phyloP scores from a whole-genome alignment of 2,113 vertebrate species.

The Rhabdomys dilectus region DNA sequence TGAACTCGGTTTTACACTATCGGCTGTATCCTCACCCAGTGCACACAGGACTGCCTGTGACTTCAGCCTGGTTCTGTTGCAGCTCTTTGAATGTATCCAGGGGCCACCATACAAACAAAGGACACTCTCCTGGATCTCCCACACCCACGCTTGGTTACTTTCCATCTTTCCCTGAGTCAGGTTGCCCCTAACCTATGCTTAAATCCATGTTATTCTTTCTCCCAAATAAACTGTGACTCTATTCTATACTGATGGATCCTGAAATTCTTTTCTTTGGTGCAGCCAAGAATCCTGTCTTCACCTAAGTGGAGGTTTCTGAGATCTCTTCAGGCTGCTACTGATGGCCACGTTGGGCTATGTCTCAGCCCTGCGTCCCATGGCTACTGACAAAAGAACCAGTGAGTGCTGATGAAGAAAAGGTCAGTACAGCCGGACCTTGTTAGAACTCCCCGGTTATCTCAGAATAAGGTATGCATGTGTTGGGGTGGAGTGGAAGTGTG shows the following conservation, averaged over 20 bases:
- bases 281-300: neutral
- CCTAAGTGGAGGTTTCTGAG: neutral
- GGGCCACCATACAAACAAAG: no score
- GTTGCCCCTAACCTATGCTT: neutral
- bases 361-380: neutral
- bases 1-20: neutral
- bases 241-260: neutral
- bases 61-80: neutral
- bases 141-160: neutral
- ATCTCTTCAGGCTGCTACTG: neutral
- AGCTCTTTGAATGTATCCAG: neutral
- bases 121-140: neutral
- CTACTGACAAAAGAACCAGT: neutral
- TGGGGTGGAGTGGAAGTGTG: neutral
- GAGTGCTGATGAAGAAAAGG: neutral
- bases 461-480: neutral
- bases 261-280: neutral
- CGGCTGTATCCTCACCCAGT: neutral
- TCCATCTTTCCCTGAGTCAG: neutral
- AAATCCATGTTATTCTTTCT: neutral
- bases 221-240: neutral
- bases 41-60: neutral
- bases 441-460: neutral
- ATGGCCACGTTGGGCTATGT: neutral
- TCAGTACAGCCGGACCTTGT: fast-evolving